Evolutionary conservation across 2,797 vertebrate genomes (phyloP), one percentile per base, ranked within the genome.

Genomic region (Erpetoichthys calabaricus): DNA sequence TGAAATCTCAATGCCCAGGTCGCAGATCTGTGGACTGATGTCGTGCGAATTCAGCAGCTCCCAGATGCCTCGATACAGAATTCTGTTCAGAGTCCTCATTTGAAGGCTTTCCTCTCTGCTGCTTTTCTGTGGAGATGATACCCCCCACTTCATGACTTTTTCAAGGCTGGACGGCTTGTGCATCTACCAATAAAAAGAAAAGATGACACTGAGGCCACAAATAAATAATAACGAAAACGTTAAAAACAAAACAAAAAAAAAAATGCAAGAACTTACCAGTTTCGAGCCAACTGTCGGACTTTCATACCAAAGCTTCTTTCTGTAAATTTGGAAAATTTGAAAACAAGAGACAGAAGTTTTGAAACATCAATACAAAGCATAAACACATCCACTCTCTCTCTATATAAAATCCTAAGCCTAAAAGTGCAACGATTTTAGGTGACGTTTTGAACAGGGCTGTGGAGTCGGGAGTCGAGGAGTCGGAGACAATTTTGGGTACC

Each of bases 301-400:
- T 58, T 83, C 76, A 60, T 89, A 88, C 88, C 89, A 90, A 53
- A 74, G 75, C 65, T 89, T 90, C 74, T 86, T 90, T 55, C 87
- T 90, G 65, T 55, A 62, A 56, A n/a, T 49, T 25, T 25, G 25
- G 25, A 25, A 25, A 25, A 25, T 25, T 25, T 25, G 25, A 25
- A 25, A 25, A 25, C 25, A 25, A 25, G 25, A 25, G 2, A 25
- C 25, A 25, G 25, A 25, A 25, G 25, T 25, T 25, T 25, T 25
- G 25, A 25, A 25, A 25, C 25, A 25, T 25, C 25, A 25, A 1
- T 25, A 25, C 25, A 25, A 25, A 25, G 25, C 25, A 25, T 25
- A 25, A 25, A 25, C 25, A 25, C 25, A 25, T 25, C 1, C 25
- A 25, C 25, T 25, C 25, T n/a, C n/a, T n/a, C n/a, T n/a, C n/a